Evolutionary conservation across 2,888 invertebrate genomes (phyloP), one percentile per base, ranked within the genome.

Genomic region (Hypena proboscidalis): DNA sequence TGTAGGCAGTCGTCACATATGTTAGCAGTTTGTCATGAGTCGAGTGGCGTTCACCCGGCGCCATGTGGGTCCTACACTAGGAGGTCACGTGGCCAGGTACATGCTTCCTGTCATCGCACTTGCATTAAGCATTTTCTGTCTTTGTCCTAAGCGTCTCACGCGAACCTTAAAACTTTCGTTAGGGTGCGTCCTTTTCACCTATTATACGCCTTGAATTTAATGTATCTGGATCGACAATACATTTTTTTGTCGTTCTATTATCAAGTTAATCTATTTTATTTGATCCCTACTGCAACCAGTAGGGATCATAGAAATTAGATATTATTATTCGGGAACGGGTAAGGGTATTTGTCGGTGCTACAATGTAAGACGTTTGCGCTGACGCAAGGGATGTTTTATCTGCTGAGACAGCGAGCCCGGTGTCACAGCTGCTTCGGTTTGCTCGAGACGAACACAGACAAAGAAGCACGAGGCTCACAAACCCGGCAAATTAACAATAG

Each of bases 391-490:
- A 71, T 70, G 71, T 67, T 80, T 76, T 80, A 77, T 80, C 71
- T 78, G 52, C 58, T 66, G 56, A 67, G 70, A 70, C 61, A 76
- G 70, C 65, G 70, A 65, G 69, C 63, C 74, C 61, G 56, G 64
- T 69, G 61, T 72, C 77, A 82, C 89, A 90, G 87, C 90, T 90
- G 90, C 88, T 81, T 84, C 77, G 80, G 80, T 87, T 86, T 65
- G 63, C 57, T 54, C 55, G 66, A 26, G 27, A 67, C 51, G 65
- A 68, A 61, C 61, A 72, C 67, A 65, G 70, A 77, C 71, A 78
- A 80, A 77, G 75, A 74, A 59, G 67, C 47, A 57, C 66, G 66
- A 66, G 76, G 58, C 69, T 67, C 71, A 74, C 74, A 75, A 67
- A 80, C 74, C 71, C 68, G 71, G 70, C 74, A 74, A 78, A 84